Base-by-base conservation (phyloP, 2,797 vertebrate species). In the Ciconia nigra region DNA sequence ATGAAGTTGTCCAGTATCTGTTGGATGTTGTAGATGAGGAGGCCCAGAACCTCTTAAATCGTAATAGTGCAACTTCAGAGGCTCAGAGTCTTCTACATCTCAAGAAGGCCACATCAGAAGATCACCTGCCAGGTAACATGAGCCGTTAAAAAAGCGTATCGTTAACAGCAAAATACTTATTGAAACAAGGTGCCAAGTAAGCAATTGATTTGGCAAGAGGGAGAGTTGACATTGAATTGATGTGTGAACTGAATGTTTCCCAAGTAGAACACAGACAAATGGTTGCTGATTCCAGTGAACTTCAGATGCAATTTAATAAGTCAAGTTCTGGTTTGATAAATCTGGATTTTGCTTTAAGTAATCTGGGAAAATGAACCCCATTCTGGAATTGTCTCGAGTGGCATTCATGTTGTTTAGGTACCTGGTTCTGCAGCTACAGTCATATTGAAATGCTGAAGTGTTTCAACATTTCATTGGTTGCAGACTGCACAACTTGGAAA, bases 11-110 rank as follows among this genome's bases (percentile, higher is more conserved):
- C 78, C 98, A 98, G 49, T 98, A 98, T 80, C 94, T 98, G 51
- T 96, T 98, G 89, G 98, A 98, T 79, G 98, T 98, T 76, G 98
- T 98, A 37, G 98, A 98, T 80, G 98, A 98, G 73, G 98, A 98
- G 98, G 98, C 98, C n/a, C 98, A 98, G 96, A 98, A 98, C 59
- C 97, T 98, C 72, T 90, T 98, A 83, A 98, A 98, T 84, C 89
- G 88, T 69, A 98, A 87, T 73, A 97, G 93, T 46, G 63, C 65
- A 15, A 16, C 78, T 57, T 91, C 82, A 47, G 98, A 98, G 95
- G 97, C 98, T 63, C 98, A 98, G 95, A 97, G 96, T 41, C 97
- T 98, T 79, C 83, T 98, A 22, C 98, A 96, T 78, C 96, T 95
- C 67, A 97, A 91, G 73, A 97, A 96, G 33, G 63, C 83, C 12